phyloP scores from a whole-genome alignment of 2,113 vertebrate species.

The Acinonyx jubatus region DNA sequence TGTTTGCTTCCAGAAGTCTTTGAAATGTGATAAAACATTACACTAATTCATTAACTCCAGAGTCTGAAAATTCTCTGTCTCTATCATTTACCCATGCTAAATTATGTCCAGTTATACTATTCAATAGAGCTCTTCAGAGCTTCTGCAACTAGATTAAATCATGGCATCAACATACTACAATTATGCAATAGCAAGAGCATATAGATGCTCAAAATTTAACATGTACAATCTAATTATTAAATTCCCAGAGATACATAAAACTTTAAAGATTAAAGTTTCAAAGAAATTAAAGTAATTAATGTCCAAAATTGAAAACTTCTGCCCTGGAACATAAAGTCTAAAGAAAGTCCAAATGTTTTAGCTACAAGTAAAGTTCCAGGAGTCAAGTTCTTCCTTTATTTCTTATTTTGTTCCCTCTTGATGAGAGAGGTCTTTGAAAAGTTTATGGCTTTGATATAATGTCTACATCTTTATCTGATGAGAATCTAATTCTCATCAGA shows the following conservation, averaged over 20 bases:
- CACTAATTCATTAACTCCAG: not conserved
- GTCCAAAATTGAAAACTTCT: not conserved
- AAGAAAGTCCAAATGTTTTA: slow-evolving; percentile 28
- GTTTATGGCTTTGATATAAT: not conserved
- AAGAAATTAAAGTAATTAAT: slow-evolving; percentile 36
- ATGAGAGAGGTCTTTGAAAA: not conserved
- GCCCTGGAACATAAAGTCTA: not conserved
- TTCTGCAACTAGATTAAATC: slow-evolving; percentile 28
- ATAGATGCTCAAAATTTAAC: not conserved
- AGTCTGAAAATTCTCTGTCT: not conserved
- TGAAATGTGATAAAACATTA: not conserved
- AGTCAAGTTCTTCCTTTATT: not conserved
- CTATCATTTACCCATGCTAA: not conserved
- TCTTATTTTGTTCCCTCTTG: not conserved
- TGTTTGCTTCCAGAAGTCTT: not conserved
- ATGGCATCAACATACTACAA: not conserved
- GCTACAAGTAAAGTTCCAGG: not conserved
- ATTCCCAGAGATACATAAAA: not conserved
- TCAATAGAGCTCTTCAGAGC: not conserved
- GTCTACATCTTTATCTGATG: not conserved
- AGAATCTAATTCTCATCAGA: not conserved
- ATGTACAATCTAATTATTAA: slow-evolving; percentile 9
- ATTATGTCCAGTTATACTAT: not conserved
- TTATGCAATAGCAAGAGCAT: not conserved
- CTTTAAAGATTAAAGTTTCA: not conserved